Evolutionary conservation across 2,113 vertebrate species (phyloP).

Genomic region (Gymnorhina tibicen): DNA sequence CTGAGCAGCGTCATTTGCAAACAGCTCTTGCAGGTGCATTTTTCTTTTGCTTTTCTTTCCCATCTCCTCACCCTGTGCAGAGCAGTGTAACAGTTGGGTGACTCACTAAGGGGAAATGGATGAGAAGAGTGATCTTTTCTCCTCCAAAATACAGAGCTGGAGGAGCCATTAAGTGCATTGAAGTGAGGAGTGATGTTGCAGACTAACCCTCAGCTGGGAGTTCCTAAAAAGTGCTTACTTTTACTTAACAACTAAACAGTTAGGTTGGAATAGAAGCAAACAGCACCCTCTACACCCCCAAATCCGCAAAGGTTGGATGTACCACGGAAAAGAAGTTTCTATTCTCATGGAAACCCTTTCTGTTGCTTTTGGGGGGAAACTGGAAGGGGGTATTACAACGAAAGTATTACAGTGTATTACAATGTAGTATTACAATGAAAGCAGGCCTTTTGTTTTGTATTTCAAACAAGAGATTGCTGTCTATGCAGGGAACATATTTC

Average conservation of each 20-base stretch:
- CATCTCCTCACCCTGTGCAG: neutral
- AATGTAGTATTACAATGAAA: neutral
- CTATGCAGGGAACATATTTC: neutral
- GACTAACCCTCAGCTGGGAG: neutral
- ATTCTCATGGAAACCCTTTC: neutral
- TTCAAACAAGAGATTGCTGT: neutral
- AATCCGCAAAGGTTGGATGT: neutral
- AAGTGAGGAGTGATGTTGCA: neutral
- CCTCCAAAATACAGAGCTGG: neutral
- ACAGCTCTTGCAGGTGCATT: neutral
- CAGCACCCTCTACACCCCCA: neutral
- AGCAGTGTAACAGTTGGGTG: neutral
- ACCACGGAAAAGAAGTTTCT: neutral
- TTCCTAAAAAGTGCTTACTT: neutral
- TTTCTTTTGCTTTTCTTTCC: neutral
- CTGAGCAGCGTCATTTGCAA: neutral
- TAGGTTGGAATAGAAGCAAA: neutral
- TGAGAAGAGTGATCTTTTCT: neutral
- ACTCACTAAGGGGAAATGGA: neutral
- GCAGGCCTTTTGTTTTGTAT: neutral
- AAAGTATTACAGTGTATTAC: too few species aligned
- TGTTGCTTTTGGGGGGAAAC: neutral
- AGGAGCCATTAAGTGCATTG: neutral
- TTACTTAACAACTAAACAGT: neutral
- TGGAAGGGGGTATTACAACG: neutral